A percentile compares a stretch with the other conserved stretches of the same genome.
Conservation (phyloP, 2,113 vertebrate genomes). For the Tympanuchus pallidicinctus region DNA sequence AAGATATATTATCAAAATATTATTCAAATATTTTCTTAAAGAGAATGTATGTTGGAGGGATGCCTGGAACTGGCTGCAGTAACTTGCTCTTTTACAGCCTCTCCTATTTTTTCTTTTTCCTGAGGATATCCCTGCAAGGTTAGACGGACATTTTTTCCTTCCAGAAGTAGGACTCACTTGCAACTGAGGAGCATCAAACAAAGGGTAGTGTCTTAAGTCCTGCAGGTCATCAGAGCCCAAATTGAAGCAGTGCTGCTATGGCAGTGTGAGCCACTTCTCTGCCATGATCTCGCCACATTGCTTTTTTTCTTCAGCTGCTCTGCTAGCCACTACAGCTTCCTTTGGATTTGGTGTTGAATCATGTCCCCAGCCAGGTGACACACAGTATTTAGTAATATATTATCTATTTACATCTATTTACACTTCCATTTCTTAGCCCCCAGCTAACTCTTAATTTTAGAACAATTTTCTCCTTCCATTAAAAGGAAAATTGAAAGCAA, state of each 20-base stretch:
- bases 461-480: not conserved
- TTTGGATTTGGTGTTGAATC: rapidly evolving
- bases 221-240: not conserved
- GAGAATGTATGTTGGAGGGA: not conserved
- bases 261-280: not conserved
- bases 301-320: not conserved
- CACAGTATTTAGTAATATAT: not conserved
- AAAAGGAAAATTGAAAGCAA: not conserved
- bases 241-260: not conserved
- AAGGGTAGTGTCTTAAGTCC: not conserved
- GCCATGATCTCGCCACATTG: not conserved
- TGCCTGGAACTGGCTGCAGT: not conserved
- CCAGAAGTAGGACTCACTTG: not conserved
- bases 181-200: not conserved
- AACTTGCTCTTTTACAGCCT: not conserved
- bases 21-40: not conserved
- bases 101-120: not conserved
- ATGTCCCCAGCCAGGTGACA: not conserved
- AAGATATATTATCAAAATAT: not conserved
- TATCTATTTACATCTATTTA: not conserved
- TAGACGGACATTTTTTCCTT: not conserved
- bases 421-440: not conserved
- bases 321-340: not conserved
- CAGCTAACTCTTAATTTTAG: not conserved
- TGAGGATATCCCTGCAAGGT: not conserved